A percentile compares a stretch with the other conserved stretches of the same genome.
These are phyloP conservation scores for Epinotia bilunana DNA, from an alignment of 2,888 invertebrate species.

Conservation along the genomic window DNA sequence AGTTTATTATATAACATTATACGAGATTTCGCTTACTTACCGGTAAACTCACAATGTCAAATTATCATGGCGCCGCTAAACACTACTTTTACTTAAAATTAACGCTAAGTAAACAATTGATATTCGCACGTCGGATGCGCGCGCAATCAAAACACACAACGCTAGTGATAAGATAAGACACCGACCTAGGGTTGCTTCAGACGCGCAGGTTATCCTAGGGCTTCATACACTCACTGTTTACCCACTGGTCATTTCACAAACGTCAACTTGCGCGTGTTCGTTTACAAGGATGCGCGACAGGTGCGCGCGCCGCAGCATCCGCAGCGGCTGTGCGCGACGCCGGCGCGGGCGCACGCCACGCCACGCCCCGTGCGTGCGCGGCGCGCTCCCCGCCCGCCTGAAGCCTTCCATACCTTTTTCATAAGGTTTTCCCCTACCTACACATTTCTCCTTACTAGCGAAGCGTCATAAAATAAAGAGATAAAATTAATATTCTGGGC, in stretches of 20 bases:
- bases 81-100: conserved; percentile 26
- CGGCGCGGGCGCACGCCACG: conserved; percentile 65
- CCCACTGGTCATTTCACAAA: conserved; percentile 72
- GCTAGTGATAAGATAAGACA: conserved; percentile 70
- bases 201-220: conserved; percentile 57
- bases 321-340: conserved; percentile 66
- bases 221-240: conserved; percentile 64
- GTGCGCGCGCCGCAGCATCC: conserved; percentile 80
- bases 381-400: conserved; percentile 69
- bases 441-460: not conserved
- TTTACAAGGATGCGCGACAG: conserved; percentile 57
- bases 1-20: not conserved
- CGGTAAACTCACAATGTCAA: not conserved
- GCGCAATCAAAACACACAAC: conserved; percentile 64
- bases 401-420: conserved; percentile 36
- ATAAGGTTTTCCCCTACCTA: conserved; percentile 5
- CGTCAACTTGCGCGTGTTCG: conserved; percentile 50
- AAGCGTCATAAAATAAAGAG: not conserved
- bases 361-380: conserved; percentile 75
- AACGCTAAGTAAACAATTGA: conserved; percentile 45
- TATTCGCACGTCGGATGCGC: conserved; percentile 68
- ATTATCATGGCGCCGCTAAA: conserved; percentile 10
- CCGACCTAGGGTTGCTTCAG: conserved; percentile 76
- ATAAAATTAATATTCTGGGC: not conserved
- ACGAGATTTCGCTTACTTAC: conserved; percentile 20